Conservation (phyloP, 2,113 vertebrate species). For the Megaptera novaeangliae region DNA sequence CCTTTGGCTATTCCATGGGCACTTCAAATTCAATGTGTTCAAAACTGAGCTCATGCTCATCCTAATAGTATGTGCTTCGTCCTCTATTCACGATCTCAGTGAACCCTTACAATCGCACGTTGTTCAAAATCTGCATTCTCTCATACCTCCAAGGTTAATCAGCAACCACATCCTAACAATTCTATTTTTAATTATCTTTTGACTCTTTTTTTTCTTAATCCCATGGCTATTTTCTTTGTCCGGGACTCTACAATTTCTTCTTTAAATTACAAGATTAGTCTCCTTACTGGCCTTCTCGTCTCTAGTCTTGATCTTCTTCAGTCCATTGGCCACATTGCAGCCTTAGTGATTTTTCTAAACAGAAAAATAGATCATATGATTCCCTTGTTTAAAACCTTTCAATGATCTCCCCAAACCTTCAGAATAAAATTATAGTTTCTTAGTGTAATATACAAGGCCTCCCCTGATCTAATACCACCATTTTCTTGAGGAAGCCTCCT, state of each 20-base stretch:
- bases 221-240: not conserved
- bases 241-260: not conserved
- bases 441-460: not conserved
- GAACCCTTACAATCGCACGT: not conserved
- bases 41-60: not conserved
- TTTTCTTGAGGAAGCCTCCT: not conserved
- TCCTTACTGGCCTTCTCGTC: not conserved
- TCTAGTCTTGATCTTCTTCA: not conserved
- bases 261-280: not conserved
- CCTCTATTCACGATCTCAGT: not conserved
- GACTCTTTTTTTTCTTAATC: not conserved
- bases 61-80: not conserved
- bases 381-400: not conserved
- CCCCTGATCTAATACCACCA: not conserved
- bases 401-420: not conserved
- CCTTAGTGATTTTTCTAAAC: not conserved
- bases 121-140: not conserved
- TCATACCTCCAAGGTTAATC: not conserved
- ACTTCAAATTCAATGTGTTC: not conserved
- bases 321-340: not conserved
- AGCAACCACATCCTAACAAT: not conserved
- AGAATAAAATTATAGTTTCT: not conserved
- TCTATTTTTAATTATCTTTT: not conserved
- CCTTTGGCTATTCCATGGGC: not conserved
- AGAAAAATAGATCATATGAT: not conserved